phyloP scores from a whole-genome alignment of 2,797 vertebrate species.

The Spondyliosoma cantharus region DNA sequence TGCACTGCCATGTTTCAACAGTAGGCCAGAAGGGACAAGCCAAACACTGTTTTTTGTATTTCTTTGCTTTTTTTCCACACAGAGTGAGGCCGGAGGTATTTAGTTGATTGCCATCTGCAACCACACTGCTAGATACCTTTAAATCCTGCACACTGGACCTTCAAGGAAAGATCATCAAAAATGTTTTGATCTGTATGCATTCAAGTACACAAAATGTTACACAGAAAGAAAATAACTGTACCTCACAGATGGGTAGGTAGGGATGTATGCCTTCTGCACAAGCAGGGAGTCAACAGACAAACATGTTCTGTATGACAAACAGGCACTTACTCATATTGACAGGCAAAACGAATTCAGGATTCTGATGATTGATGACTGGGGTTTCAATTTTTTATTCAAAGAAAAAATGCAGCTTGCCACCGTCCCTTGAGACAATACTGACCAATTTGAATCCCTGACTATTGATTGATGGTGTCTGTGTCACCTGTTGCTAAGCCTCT shows the following conservation, averaged over 20 bases:
- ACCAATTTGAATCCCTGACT: conserved; percentile 71
- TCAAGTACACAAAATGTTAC: conserved; percentile 19
- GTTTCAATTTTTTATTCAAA: conserved; percentile 39
- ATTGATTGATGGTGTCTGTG: conserved; percentile 71
- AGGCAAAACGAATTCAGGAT: conserved; percentile 28
- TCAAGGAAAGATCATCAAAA: not conserved
- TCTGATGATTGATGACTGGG: conserved; percentile 34
- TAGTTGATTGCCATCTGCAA: too few relatives aligned
- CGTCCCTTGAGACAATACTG: conserved; percentile 38
- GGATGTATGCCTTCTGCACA: conserved; percentile 6
- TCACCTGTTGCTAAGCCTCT: conserved; percentile 82
- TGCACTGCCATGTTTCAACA: too few relatives aligned
- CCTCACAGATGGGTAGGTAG: not conserved
- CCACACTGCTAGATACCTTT: too few relatives aligned
- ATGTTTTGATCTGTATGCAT: conserved; percentile 29
- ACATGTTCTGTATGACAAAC: conserved; percentile 42
- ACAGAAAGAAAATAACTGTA: not conserved
- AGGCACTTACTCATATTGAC: conserved; percentile 41
- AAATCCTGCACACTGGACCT: too few relatives aligned
- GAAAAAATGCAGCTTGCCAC: conserved; percentile 29
- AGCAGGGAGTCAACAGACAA: conserved; percentile 28
- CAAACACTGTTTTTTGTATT: too few relatives aligned
- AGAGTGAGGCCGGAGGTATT: too few relatives aligned
- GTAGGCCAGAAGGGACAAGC: too few relatives aligned
- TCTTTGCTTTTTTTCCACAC: too few relatives aligned